Base-by-base conservation (phyloP, 2,113 vertebrate genomes). In the Amia ocellicauda region DNA sequence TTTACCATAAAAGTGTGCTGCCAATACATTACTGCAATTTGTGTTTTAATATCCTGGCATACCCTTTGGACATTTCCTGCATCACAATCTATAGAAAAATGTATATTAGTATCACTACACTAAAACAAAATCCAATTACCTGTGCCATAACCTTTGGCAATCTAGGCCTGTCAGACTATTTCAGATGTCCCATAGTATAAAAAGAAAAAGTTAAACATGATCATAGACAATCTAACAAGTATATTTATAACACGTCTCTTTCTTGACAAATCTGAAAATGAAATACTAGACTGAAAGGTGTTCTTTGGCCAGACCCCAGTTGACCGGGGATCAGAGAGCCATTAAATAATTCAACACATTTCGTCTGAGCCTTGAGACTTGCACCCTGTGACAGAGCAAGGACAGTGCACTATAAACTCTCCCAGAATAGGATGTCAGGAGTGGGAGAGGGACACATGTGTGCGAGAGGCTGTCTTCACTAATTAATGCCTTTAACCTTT, bases 301-400 rank as follows among this genome's bases (percentile, higher is more conserved):
- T 55, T 52, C 58, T 62, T 64, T 52, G 56, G 22, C 29, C 41
- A 24, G 57, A 61, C 28, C 7, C 24, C 3, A 53, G 8, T 22
- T 20, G 7, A 7, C 14, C 3, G 41, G 61, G 51, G 60, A 71
- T 67, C 60, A 62, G 31, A 54, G 60, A 23, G 66, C 61, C 62
- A 42, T 58, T 75, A 75, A 75, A 75, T 75, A 62, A 75, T 75
- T 72, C 74, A 75, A 42, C n/a, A 29, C 51, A 62, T 68, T n/a
- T 42, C 24, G 62, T 49, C 42, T 26, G 63, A 52, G 27, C 22
- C 58, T 62, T 40, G 58, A 45, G 52, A 60, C 51, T 28, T 50
- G n/a, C 9, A 29, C 43, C 50, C 55, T 60, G 64, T 51, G 24
- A 67, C 47, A 60, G 41, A 27, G n/a, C 14, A 17, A 52, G 59